Percentiles rank a stretch among this genome's conserved stretches.
Evolutionary conservation across 1,140 invertebrate species (phyloP).

Genomic region (Cylas formicarius): DNA sequence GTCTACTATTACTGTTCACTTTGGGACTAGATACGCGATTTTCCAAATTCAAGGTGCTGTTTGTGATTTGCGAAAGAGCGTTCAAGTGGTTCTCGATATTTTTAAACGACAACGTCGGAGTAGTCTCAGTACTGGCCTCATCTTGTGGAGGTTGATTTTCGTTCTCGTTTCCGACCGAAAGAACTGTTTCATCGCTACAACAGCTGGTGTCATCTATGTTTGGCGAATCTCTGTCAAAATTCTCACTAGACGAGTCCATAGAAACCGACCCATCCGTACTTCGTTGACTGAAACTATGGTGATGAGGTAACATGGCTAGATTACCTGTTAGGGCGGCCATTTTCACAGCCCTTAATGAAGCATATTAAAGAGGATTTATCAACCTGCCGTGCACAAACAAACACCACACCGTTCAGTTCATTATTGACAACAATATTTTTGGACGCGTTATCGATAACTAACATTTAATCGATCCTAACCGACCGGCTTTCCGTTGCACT

Average conservation of each 20-base stretch:
- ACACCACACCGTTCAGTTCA: slow-evolving; percentile 8
- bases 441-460: too few species aligned
- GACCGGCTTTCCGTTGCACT: slow-evolving; percentile 34
- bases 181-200: slow-evolving; percentile 57
- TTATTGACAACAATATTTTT: too few species aligned
- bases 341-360: too few species aligned
- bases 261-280: slow-evolving; percentile 37
- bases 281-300: slow-evolving; percentile 27
- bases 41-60: slow-evolving; percentile 34
- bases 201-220: slow-evolving; percentile 46
- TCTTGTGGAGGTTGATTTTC: slow-evolving; percentile 36
- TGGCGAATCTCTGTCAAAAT: slow-evolving; percentile 33
- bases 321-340: slow-evolving; percentile 38
- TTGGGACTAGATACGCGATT: slow-evolving; percentile 30
- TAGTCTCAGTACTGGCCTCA: slow-evolving; percentile 15
- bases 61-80: slow-evolving; percentile 50
- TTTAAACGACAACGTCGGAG: slow-evolving; percentile 46
- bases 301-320: slow-evolving; percentile 24
- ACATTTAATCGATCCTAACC: slow-evolving; percentile 32
- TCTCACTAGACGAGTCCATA: slow-evolving; percentile 38
- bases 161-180: slow-evolving; percentile 59
- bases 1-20: slow-evolving; percentile 19
- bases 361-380: too few species aligned
- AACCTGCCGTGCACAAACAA: slow-evolving; percentile 2
- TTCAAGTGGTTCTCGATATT: slow-evolving; percentile 54